Conservation (phyloP, 2,888 invertebrate genomes). For the Willowsia nigromaculata region DNA sequence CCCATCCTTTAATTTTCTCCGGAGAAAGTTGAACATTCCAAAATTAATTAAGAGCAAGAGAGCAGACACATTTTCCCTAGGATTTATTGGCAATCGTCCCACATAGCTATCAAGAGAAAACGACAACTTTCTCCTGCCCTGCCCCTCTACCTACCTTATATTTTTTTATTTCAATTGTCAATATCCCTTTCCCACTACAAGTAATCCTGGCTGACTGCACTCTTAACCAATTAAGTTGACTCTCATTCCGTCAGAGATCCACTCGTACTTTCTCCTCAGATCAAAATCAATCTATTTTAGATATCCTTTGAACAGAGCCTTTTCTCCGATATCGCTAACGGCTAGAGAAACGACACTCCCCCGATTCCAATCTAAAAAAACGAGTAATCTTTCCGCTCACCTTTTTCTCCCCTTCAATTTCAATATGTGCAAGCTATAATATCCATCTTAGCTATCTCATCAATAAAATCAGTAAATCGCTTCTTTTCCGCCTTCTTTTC, state of each 20-base stretch:
- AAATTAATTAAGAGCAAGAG: slow-evolving; percentile 66
- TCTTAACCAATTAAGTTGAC: slow-evolving; percentile 39
- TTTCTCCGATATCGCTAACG: neutral
- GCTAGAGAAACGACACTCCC: neutral
- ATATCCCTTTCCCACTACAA: slow-evolving; percentile 25
- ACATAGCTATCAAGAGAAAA: neutral
- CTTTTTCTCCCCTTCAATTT: slow-evolving; percentile 16
- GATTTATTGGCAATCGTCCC: slow-evolving; percentile 67
- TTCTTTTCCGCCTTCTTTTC: neutral
- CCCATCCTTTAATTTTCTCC: slow-evolving; percentile 15
- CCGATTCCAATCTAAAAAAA: neutral
- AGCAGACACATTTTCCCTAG: slow-evolving; percentile 37
- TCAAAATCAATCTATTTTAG: slow-evolving; percentile 36
- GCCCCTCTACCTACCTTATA: neutral
- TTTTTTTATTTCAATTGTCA: slow-evolving; percentile 42
- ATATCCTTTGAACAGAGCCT: too few relatives aligned
- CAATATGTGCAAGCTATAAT: slow-evolving; percentile 10
- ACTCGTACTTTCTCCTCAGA: neutral
- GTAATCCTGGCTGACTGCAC: slow-evolving; percentile 49
- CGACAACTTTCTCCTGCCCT: neutral
- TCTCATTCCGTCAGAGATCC: neutral
- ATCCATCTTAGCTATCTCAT: slow-evolving; percentile 17
- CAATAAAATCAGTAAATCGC: slow-evolving; percentile 34
- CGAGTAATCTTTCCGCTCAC: neutral
- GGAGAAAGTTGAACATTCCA: slow-evolving; percentile 29